Evolutionary conservation across 1,140 invertebrate species (phyloP), one percentile per base, ranked within the genome.

Genomic region (Drosophila persimilis): DNA sequence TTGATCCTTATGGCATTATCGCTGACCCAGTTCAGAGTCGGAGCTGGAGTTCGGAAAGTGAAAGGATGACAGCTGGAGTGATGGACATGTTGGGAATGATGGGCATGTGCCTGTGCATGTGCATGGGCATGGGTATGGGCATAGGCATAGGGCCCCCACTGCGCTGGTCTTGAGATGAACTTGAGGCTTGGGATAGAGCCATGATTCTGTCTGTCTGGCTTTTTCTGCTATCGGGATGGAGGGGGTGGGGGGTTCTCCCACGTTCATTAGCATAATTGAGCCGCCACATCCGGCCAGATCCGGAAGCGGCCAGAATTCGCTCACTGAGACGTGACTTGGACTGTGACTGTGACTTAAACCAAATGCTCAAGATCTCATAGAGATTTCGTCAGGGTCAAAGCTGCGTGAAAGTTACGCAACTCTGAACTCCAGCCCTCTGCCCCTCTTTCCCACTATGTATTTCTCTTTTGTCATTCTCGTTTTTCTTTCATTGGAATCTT

Each of bases 61-160:
- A 73, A 73, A 73, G 70, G 70, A 73, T 73, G 70, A 56, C 70
- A 73, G 43, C 31, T 72, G 72, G 43, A 71, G 47, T 20, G 51
- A 52, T 53, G 44, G 43, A 35, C 41, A 35, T 11, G 9, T 9
- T 35, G 31, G 31, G 9, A 39, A 39, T 35, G 11, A 53, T 53
- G 29, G 35, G 35, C 11, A 20, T 24, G 51, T 15, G 15, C 15
- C 15, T 15, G 15, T 15, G 15, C 15, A 15, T 15, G 15, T 15
- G 15, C 15, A 53, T 53, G 29, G 35, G 35, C 11, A 20, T 24
- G 51, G 0, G 5, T 15, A 39, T 20, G 17, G 51, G 39, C 51
- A 35, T 20, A 17, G 51, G 22, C 31, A 53, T 13, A 17, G 26
- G 29, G 35, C 51, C 51, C 29, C 35, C 9, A 39, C 9, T 13